Evolutionary conservation across 2,888 invertebrate species (phyloP), one percentile per base, ranked within the genome.

Genomic region (Ectropis crepuscularia): DNA sequence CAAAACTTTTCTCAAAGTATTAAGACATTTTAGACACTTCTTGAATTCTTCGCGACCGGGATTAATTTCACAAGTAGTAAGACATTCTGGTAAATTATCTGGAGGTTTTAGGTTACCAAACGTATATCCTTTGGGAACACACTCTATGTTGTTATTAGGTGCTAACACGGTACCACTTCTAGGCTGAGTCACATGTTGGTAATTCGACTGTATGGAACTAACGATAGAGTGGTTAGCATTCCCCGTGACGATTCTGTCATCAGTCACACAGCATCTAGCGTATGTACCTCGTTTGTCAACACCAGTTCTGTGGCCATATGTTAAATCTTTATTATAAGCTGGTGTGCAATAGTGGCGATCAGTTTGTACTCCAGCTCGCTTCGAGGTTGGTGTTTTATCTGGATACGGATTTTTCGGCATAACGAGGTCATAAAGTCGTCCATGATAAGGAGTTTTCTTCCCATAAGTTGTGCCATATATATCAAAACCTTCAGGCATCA

Each of bases 201-300:
- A 86, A 72, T 94, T 87, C 0, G 92, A 82, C 73, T 92, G 88
- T 67, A 90, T 83, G 43, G 85, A 82, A 70, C 85, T 92, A 6
- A 88, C 61, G 37, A 87, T 74, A 2, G 83, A 72, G 51, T 85
- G 83, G 53, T 82, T 76, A 43, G 80, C 82, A 28, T 73, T 88
- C 61, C 94, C 94, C 73, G 73, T 71, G 64, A 78, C 54, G 11
- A 80, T 78, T 68, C 80, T 83, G 53, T 89, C 87, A 69, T 91
- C 89, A 47, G 85, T 84, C 10, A 92, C 5, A 72, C 94, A 93
- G 72, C 88, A 87, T 70, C 77, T 86, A n/a, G 87, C 91, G 74
- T 89, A 87, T 38, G 79, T 86, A 10, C 94, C 94, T 67, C 92
- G 81, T 61, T 88, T 89, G 74, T 94, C 94, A 36, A 86, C 81